Evolutionary conservation across 2,797 vertebrate species (phyloP).

Genomic region (Bradypus variegatus): DNA sequence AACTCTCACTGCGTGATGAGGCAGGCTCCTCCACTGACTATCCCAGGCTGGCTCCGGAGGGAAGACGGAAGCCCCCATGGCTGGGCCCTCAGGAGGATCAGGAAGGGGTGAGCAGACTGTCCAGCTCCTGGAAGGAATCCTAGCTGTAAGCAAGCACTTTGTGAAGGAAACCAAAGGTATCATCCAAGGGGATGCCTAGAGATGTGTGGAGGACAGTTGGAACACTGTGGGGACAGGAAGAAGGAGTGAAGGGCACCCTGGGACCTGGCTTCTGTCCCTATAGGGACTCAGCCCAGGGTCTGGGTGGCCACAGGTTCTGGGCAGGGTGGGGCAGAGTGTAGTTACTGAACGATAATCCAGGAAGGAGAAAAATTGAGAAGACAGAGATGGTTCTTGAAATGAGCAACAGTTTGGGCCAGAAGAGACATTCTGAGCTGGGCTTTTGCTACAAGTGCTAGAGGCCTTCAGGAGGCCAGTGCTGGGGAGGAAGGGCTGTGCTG

Average conservation of each 20-base stretch:
- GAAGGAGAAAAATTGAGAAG: not conserved
- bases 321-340: not conserved
- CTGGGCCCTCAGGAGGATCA: not conserved
- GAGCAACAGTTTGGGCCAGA: not conserved
- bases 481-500: not conserved
- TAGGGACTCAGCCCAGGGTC: not conserved
- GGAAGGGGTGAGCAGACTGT: not conserved
- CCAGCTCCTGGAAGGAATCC: not conserved
- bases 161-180: not conserved
- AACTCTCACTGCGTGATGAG: not conserved
- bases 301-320: not conserved
- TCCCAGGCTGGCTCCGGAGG: not conserved
- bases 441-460: not conserved
- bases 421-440: not conserved
- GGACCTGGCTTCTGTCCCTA: not conserved
- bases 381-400: not conserved
- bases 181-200: not conserved
- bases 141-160: not conserved
- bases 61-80: not conserved
- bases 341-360: not conserved
- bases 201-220: not conserved
- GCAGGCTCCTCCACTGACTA: not conserved
- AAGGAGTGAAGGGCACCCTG: not conserved
- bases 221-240: not conserved
- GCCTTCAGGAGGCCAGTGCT: not conserved